Base-by-base conservation (phyloP, 2,888 invertebrate genomes). In the Scelioninae gen. 1 region DNA sequence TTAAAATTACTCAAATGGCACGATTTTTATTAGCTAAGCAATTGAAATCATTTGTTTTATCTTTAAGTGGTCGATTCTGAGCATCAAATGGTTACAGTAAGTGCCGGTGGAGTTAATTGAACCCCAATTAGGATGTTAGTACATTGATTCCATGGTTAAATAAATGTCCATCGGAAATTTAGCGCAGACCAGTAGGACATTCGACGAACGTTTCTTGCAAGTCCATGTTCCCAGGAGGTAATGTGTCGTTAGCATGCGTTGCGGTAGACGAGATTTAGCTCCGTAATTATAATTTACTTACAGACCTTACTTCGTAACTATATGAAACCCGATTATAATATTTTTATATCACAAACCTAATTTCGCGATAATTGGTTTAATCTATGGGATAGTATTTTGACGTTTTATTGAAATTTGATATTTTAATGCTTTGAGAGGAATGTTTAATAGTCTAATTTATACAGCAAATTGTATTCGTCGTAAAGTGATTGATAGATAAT, bases 201-300 rank as follows among this genome's bases (percentile, higher is more conserved):
- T 77, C 53, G 53, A 60, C 58, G 60, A 72, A 40, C 66, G 62
- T 80, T 66, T 80, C 74, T 80, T 74, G 80, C 63, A 47, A 62
- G 74, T 74, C 53, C 66, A 34, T 60, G 66, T 65, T 58, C 34
- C 49, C 49, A 32, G n/a, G 29, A 53, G 66, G n/a, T 79, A 79
- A 79, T 79, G 79, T 66, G 66, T 79, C 79, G 79, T 79, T 79
- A 72, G 79, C 79, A 79, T 79, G 79, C 79, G 79, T 72, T 60
- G 58, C 65, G 34, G 77, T 40, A 15, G 58, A 34, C 23, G 13
- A n/a, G 63, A 10, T 53, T 32, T 38, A 34, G 49, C 29, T 31
- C 16, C 16, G n/a, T 47, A 69, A 69, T 77, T 77, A 77, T 63
- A 69, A 68, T 68, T 69, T 62, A 69, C 69, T 69, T 55, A 45